Percentiles rank a stretch among this genome's conserved stretches.
Conservation (phyloP, 2,888 invertebrate genomes). For the Drosophila nr. medialis region DNA sequence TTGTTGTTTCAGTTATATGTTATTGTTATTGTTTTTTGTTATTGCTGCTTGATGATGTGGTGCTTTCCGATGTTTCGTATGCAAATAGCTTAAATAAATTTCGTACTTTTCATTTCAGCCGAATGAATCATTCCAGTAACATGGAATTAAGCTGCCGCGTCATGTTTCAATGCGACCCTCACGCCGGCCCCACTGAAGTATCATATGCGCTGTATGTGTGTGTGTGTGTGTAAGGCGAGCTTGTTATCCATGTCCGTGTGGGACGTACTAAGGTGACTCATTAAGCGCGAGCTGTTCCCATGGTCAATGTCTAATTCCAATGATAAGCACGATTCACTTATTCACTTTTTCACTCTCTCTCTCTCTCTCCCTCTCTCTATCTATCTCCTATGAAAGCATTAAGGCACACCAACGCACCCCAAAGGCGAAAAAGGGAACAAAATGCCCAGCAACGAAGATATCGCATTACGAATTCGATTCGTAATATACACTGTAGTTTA, state of each 20-base stretch:
- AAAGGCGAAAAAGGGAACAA: not conserved
- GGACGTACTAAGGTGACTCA: conserved; percentile 51
- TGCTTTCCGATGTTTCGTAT: conserved; percentile 52
- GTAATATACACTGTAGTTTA: not conserved
- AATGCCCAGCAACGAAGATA: not conserved
- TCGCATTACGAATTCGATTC: not conserved
- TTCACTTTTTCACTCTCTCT: not conserved
- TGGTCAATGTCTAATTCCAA: conserved; percentile 59
- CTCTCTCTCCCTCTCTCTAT: not conserved
- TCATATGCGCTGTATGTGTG: not conserved
- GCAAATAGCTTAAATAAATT: conserved; percentile 49
- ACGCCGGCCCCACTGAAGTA: conserved; percentile 28
- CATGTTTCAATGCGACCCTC: conserved; percentile 63
- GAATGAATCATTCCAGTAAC: conserved; percentile 64
- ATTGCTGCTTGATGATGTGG: conserved; percentile 10
- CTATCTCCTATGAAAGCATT: not conserved
- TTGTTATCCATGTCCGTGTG: conserved; percentile 57
- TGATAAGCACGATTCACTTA: conserved; percentile 56
- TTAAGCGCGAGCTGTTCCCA: conserved; percentile 22
- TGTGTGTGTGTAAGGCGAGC: conserved; percentile 49
- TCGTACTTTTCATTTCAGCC: conserved; percentile 57
- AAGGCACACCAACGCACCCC: conserved; percentile 4
- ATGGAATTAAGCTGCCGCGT: conserved; percentile 68
- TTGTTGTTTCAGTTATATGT: conserved; percentile 15
- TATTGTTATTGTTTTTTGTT: conserved; percentile 18